Evolutionary conservation across 23 tunicate species (phyloP).

Genomic region (Halocynthia roretzi): DNA sequence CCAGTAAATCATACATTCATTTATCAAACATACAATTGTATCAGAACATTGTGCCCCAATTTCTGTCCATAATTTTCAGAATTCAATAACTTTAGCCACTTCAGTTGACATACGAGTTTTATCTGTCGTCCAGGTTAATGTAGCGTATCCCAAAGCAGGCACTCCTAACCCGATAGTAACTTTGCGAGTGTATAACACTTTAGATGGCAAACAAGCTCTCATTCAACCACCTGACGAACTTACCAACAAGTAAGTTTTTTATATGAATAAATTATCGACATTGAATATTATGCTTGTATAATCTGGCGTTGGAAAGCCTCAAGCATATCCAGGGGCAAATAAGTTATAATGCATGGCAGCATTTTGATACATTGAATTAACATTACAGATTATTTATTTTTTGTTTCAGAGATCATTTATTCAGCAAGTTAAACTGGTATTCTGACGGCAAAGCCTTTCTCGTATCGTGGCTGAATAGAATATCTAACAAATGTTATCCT

Average conservation of each 20-base stretch:
- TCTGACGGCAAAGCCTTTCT: slow-evolving; percentile 46
- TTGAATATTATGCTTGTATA: too few relatives aligned
- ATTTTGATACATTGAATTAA: too few relatives aligned
- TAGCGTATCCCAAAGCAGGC: slow-evolving; percentile 92
- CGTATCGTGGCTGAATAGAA: slow-evolving; percentile 74
- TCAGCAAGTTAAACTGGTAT: slow-evolving; percentile 64
- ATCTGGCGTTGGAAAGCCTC: too few relatives aligned
- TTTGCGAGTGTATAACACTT: slow-evolving; percentile 14
- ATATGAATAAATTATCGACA: not conserved
- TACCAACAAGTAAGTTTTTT: slow-evolving; percentile 30
- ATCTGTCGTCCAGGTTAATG: slow-evolving; percentile 38
- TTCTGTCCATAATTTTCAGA: too few relatives aligned
- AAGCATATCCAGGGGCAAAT: too few relatives aligned
- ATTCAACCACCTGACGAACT: slow-evolving; percentile 19
- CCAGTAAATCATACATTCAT: too few relatives aligned
- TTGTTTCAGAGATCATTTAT: slow-evolving; percentile 73
- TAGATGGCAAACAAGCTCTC: not conserved
- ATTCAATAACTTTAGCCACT: not conserved
- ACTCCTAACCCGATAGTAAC: slow-evolving; percentile 55
- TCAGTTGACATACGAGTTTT: not conserved
- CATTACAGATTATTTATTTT: not conserved
- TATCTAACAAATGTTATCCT: slow-evolving; percentile 47
- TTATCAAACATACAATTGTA: too few relatives aligned
- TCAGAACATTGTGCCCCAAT: too few relatives aligned
- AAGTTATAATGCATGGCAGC: too few relatives aligned